Conservation (phyloP, 2,113 vertebrate species). For the Rhinopomastus cyanomelas region DNA sequence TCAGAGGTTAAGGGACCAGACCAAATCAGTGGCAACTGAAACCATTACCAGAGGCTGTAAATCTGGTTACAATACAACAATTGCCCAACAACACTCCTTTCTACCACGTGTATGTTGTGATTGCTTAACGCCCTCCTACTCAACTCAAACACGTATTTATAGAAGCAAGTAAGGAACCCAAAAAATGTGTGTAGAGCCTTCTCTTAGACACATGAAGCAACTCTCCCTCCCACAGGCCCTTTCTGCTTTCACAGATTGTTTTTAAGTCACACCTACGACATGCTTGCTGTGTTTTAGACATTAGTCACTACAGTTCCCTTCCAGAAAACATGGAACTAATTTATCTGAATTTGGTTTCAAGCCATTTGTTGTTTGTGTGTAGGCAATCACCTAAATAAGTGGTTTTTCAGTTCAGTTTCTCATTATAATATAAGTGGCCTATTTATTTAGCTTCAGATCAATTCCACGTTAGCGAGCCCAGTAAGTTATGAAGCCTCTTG, state of each 20-base stretch:
- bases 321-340: conserved; percentile 48
- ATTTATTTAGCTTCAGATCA: neutral
- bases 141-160: conserved; percentile 13
- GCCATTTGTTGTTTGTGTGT: neutral
- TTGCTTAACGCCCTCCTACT: conserved; percentile 51
- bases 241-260: conserved; percentile 58
- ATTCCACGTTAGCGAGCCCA: neutral
- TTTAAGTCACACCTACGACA: conserved; percentile 34
- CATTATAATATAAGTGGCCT: conserved; percentile 25
- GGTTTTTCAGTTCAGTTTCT: conserved; percentile 35
- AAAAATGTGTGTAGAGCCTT: neutral
- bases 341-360: conserved; percentile 67
- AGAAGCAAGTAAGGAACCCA: conserved; percentile 38
- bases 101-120: conserved; percentile 9
- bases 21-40: neutral
- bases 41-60: neutral
- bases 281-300: conserved; percentile 18
- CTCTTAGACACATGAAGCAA: conserved; percentile 10
- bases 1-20: conserved; percentile 18
- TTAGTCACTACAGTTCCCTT: conserved; percentile 63
- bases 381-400: conserved; percentile 34
- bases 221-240: conserved; percentile 46
- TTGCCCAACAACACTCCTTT: neutral
- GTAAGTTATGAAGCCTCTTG: conserved; percentile 18
- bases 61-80: neutral